Evolutionary conservation across 2,888 invertebrate species (phyloP), one percentile per base, ranked within the genome.

Genomic region (Xylocampa areola): DNA sequence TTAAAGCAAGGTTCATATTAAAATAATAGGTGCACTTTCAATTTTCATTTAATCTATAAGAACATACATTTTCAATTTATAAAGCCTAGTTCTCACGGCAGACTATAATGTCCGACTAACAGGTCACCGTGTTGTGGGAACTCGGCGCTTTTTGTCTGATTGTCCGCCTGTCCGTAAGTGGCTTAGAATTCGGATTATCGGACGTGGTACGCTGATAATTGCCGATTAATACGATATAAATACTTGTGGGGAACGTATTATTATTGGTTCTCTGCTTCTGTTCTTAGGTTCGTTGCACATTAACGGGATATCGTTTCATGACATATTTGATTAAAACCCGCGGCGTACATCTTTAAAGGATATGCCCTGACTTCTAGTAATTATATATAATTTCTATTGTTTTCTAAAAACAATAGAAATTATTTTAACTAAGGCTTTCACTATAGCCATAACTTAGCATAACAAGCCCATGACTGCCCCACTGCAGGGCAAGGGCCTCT

Each of bases 81-180:
- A 62, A 62, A 60, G 47, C 59, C 73, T 52, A 75, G 54, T 76
- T 76, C 73, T 58, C 76, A 73, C 73, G 66, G 43, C 45, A 19
- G 35, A 29, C 13, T 45, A 44, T 51, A 30, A 36, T 47, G 55
- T 30, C 30, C 39, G 43, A 36, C 33, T 65, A 68, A 72, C 65
- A 65, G 65, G 53, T 49, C 45, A 43, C 32, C 40, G 27, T 52
- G 47, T 39, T 51, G 39, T 68, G 61, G 44, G 57, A 62, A 65
- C 55, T 32, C 43, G 17, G 58, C 14, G 25, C 32, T 60, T 57
- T 62, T 73, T 68, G 52, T 68, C 44, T 39, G 21, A 39, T 33
- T 48, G 51, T 55, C 35, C 43, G 43, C 17, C 50, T 8, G 35
- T 35, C 17, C 40, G 25, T 68, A 65, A 59, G 55, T 41, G 48